Evolutionary conservation across 2,113 vertebrate genomes (phyloP).

Genomic region (Scolopax mira): DNA sequence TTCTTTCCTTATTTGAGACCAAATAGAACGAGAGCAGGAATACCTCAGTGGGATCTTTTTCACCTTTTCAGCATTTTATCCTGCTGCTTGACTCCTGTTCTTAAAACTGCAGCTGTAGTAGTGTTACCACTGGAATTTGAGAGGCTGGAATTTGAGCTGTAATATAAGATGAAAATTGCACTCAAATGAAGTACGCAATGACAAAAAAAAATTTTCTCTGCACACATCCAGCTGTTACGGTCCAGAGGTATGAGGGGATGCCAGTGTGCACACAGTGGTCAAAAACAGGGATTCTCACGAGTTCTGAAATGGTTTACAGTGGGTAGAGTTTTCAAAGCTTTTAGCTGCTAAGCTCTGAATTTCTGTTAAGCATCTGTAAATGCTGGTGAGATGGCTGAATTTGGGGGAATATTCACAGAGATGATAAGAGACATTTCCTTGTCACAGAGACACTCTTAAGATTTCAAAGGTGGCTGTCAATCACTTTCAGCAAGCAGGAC

Average conservation of each 20-base stretch:
- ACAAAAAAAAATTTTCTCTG: neutral
- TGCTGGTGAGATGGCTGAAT: neutral
- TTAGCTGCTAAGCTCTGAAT: neutral
- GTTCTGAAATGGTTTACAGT: neutral
- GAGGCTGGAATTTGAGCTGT: neutral
- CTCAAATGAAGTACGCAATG: neutral
- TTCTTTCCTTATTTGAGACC: neutral
- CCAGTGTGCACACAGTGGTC: neutral
- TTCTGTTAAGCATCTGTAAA: neutral
- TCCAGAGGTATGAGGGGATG: neutral
- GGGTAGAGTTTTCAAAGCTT: neutral
- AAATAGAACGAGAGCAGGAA: neutral
- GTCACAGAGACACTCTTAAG: neutral
- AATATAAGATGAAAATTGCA: neutral
- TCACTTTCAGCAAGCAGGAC: neutral
- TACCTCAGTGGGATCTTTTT: neutral
- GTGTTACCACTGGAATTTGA: neutral
- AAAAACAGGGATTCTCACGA: neutral
- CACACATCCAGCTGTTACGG: neutral
- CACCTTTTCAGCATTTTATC: neutral
- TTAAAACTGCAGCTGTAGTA: neutral
- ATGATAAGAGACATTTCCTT: conserved; percentile 23
- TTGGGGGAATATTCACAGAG: neutral
- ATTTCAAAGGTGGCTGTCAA: conserved; percentile 29
- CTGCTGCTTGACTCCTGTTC: neutral